Percentiles rank a stretch among this genome's conserved stretches.
These are phyloP conservation scores for Gymnopithys bicolor DNA, from an alignment of 2,797 vertebrate genomes.

Conservation along the genomic window DNA sequence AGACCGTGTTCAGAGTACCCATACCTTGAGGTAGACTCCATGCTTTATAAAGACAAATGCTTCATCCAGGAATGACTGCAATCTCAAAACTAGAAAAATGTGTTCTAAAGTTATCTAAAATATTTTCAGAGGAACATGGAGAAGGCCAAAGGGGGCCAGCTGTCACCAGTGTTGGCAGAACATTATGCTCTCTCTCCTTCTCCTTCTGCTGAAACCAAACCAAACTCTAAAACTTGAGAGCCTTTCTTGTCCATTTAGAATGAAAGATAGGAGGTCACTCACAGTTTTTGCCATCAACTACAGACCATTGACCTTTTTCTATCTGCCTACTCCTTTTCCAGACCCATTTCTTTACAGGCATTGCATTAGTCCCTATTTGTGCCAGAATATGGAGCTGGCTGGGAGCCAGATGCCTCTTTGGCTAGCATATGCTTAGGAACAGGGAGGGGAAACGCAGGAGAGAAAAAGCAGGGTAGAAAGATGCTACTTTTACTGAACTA, in stretches of 20 bases:
- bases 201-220: neutral
- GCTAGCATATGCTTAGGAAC: neutral
- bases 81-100: neutral
- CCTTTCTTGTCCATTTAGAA: neutral
- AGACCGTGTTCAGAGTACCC: neutral
- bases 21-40: neutral
- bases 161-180: neutral
- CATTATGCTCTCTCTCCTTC: fast-evolving
- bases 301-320: neutral
- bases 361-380: fast-evolving
- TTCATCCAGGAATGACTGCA: neutral
- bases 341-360: neutral
- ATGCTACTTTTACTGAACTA: neutral
- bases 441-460: neutral
- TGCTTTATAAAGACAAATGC: neutral
- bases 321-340: neutral
- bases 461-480: neutral
- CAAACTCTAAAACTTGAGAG: neutral
- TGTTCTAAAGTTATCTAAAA: neutral
- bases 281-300: neutral
- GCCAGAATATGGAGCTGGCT: fast-evolving
- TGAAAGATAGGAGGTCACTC: neutral
- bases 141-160: neutral
- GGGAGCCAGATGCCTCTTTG: neutral
- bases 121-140: neutral